phyloP scores from a whole-genome alignment of 2,113 vertebrate genomes.

The Psittacus erithacus region DNA sequence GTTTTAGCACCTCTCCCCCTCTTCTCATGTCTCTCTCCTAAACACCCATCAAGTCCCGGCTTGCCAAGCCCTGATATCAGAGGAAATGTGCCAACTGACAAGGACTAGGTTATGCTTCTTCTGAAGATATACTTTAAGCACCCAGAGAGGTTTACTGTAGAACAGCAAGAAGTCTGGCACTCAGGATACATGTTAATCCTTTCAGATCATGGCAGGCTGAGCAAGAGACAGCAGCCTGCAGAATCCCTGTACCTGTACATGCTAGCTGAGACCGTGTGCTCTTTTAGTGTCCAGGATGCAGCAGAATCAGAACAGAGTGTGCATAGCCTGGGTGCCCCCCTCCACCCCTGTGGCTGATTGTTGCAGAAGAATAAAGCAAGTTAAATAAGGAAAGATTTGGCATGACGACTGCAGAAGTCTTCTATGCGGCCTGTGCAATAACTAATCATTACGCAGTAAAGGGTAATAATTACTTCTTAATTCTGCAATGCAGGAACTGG shows the following conservation, averaged over 20 bases:
- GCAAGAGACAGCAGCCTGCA: neutral
- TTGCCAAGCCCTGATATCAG: neutral
- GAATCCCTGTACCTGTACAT: neutral
- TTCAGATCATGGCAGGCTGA: neutral
- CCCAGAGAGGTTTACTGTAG: neutral
- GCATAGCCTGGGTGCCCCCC: no score
- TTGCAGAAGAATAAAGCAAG: neutral
- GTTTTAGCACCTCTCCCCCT: neutral
- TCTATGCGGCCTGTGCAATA: neutral
- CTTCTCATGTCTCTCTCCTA: neutral
- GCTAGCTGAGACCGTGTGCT: rapidly evolving
- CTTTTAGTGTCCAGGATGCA: neutral
- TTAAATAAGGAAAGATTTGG: neutral
- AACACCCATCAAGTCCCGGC: neutral
- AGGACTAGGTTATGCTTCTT: neutral
- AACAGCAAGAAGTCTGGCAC: neutral
- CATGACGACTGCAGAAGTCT: neutral
- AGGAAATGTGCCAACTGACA: neutral
- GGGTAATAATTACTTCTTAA: neutral
- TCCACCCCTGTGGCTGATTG: neutral
- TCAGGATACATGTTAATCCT: neutral
- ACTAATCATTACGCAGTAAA: neutral
- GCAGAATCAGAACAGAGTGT: neutral
- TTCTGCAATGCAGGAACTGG: neutral
- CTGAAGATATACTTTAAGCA: neutral